A percentile compares a stretch with the other conserved stretches of the same genome.
Evolutionary conservation across 2,888 invertebrate species (phyloP).

Genomic region (Glaucopsyche alexis): DNA sequence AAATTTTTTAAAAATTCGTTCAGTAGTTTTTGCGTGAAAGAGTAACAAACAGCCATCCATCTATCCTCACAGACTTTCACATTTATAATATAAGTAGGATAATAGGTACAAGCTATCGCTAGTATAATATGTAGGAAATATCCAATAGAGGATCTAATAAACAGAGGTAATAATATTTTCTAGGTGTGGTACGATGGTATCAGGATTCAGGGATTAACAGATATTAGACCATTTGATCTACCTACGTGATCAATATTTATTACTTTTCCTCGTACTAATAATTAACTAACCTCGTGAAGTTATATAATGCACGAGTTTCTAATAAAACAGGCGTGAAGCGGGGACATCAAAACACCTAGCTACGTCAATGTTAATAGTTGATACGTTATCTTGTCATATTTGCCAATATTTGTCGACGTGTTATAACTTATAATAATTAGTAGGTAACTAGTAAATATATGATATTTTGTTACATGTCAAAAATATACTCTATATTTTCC

Average conservation of each 20-base stretch:
- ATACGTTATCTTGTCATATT: constrained; percentile 7
- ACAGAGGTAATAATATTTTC: too few relatives aligned
- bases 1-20: too few relatives aligned
- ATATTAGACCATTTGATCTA: background rate
- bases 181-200: too few relatives aligned
- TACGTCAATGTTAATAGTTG: background rate
- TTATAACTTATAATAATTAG: background rate
- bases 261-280: background rate
- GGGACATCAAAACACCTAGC: constrained; percentile 2
- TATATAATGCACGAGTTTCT: background rate
- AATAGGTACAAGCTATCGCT: too few relatives aligned
- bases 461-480: background rate
- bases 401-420: background rate
- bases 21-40: too few relatives aligned
- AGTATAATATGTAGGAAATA: too few relatives aligned
- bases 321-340: background rate
- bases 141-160: too few relatives aligned
- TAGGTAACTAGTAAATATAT: background rate
- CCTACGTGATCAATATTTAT: background rate
- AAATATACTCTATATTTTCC: too few relatives aligned
- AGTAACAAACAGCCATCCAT: too few relatives aligned
- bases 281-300: background rate
- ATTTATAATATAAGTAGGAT: too few relatives aligned
- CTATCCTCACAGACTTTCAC: too few relatives aligned
- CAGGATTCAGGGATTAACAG: too few relatives aligned